Evolutionary conservation across 2,797 vertebrate genomes (phyloP).

Genomic region (Fundulus diaphanus): DNA sequence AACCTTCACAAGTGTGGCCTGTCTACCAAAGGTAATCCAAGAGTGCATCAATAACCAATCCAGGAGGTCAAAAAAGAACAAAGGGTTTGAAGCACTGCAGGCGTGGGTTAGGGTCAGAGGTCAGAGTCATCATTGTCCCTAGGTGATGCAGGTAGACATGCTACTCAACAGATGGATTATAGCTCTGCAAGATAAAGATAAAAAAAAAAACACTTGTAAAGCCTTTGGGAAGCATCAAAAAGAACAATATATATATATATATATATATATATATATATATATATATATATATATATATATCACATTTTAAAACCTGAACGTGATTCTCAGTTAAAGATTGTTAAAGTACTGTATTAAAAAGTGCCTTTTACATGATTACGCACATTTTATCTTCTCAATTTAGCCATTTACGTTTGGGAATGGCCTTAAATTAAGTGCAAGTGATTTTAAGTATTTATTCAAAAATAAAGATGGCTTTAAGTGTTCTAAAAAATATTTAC

Average conservation of each 20-base stretch:
- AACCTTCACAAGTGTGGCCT: too few species aligned
- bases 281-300: too few species aligned
- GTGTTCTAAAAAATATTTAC: background rate
- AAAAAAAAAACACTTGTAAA: background rate
- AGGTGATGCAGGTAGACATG: too few species aligned
- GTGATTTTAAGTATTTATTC: background rate
- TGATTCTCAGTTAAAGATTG: background rate
- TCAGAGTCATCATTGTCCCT: too few species aligned
- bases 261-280: too few species aligned
- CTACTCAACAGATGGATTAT: too few species aligned
- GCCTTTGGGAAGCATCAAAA: background rate
- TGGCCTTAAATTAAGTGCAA: too few species aligned
- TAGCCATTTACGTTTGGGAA: background rate
- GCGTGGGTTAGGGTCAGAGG: too few species aligned
- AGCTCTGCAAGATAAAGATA: too few species aligned
- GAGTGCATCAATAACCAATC: background rate
- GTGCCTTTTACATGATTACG: background rate
- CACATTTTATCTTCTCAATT: background rate
- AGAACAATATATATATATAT: too few species aligned
- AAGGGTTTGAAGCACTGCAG: background rate
- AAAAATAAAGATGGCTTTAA: background rate
- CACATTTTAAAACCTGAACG: background rate
- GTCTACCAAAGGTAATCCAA: too few species aligned
- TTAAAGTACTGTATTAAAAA: background rate
- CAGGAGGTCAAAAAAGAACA: background rate